Percentiles rank a stretch among this genome's conserved stretches.
These are phyloP conservation scores for Geodia barretti DNA, from an alignment of 37 sponge, comb jelly and placozoan species.

Conservation along the genomic window DNA sequence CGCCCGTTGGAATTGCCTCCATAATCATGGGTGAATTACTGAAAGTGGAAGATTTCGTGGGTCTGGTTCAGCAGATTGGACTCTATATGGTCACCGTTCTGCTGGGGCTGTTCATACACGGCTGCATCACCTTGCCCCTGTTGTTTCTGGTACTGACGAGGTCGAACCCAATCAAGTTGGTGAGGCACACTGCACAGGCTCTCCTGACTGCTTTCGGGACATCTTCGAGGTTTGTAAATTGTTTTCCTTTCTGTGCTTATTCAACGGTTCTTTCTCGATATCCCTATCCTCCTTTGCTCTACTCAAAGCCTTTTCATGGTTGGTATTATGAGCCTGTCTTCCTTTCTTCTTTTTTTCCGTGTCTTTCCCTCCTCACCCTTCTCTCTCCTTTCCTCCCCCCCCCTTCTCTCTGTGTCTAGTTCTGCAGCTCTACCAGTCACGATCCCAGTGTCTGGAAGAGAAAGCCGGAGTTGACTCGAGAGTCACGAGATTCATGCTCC, in stretches of 20 bases:
- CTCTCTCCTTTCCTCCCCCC: too few relatives aligned
- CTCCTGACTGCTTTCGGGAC: slow-evolving; percentile 92
- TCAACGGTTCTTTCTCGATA: too few relatives aligned
- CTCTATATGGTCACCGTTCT: slow-evolving; percentile 83
- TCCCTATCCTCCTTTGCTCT: too few relatives aligned
- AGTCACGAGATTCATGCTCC: slow-evolving; percentile 92
- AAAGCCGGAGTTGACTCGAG: slow-evolving; percentile 72
- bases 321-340: too few relatives aligned
- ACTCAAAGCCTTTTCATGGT: too few relatives aligned
- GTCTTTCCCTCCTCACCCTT: too few relatives aligned
- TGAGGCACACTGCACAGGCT: slow-evolving; percentile 69
- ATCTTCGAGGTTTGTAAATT: slow-evolving; percentile 84
- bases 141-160: slow-evolving; percentile 79
- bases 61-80: slow-evolving; percentile 76
- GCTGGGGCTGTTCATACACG: slow-evolving; percentile 86
- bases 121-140: slow-evolving; percentile 80
- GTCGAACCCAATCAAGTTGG: slow-evolving; percentile 82
- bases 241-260: too few relatives aligned
- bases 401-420: slow-evolving; percentile 26
- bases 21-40: slow-evolving; percentile 91
- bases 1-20: slow-evolving; percentile 95
- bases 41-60: slow-evolving; percentile 62
- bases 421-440: slow-evolving; percentile 94
- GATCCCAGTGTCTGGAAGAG: slow-evolving; percentile 84
- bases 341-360: too few relatives aligned